Evolutionary conservation across 2,888 invertebrate genomes (phyloP), one percentile per base, ranked within the genome.

Genomic region (Torymus texanus): DNA sequence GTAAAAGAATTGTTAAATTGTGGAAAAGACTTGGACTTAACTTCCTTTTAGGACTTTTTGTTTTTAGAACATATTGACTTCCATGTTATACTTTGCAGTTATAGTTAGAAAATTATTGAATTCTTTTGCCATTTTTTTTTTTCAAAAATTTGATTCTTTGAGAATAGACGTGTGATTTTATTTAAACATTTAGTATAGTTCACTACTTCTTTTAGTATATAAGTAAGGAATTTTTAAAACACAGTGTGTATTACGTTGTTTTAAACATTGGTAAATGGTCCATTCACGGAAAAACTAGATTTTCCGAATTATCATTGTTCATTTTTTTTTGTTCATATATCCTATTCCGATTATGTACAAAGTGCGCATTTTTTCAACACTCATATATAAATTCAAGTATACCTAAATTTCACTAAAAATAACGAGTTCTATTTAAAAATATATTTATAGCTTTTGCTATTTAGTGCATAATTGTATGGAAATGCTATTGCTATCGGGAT

Each of bases 201-300:
- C 3, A 62, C 50, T 70, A 61, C 16, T 21, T 50, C 16, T 63
- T 56, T 53, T 21, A 16, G 1, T 61, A 50, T 55, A 55, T n/a
- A 14, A 29, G 21, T 12, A 18, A 72, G 58, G 29, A 41, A 63
- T 67, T 21, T 67, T 12, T 24, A 41, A 62, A 58, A 66, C 66
- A 73, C 59, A 59, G n/a, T n/a, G 51, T 68, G 3, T 55, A 66
- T 51, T 61, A 62, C 62, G 66, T 66, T 67, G 61, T 61, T 61
- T 66, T n/a, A 68, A 78, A 73, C 58, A 72, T 24, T 68, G 58
- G 56, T 73, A 73, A 63, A 74, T 78, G 78, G 78, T 78, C 78
- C 78, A 74, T 74, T 68, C 8, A 68, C 73, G 78, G 78, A 78
- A 78, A 73, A 77, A 50, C 5, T 2, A 62, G 24, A 16, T 56